Conservation (phyloP, 2,797 vertebrate species). For the Tympanoctomys barrerae region DNA sequence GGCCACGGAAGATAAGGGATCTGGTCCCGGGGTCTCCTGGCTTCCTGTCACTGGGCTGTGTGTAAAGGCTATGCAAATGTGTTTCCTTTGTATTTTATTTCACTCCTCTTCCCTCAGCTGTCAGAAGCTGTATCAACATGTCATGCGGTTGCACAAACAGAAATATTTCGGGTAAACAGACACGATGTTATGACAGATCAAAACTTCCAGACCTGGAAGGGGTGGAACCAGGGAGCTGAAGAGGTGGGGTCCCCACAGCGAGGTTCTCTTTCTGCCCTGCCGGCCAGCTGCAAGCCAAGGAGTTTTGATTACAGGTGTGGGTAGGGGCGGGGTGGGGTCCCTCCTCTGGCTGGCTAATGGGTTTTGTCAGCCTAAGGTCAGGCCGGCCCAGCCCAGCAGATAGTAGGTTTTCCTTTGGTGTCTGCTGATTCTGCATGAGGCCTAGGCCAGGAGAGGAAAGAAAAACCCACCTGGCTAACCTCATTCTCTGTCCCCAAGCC, state of each 20-base stretch:
- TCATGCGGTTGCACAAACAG: constrained; percentile 87
- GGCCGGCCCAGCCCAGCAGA: too few relatives aligned
- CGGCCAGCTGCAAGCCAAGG: constrained; percentile 73
- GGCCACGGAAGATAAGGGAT: constrained; percentile 82
- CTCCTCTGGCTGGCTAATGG: background rate
- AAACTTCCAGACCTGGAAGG: constrained; percentile 82
- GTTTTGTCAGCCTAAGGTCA: constrained; percentile 67
- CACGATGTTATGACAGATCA: constrained; percentile 88
- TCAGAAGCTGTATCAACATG: constrained; percentile 87
- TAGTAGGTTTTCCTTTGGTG: background rate
- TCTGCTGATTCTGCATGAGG: constrained; percentile 16
- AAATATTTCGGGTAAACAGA: constrained; percentile 88
- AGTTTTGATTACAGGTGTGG: constrained; percentile 55
- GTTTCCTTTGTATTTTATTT: constrained; percentile 89
- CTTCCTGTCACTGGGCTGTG: constrained; percentile 65
- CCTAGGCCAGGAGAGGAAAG: constrained; percentile 19
- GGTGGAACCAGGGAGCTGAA: background rate
- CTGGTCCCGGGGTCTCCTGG: constrained; percentile 73
- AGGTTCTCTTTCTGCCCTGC: constrained; percentile 79
- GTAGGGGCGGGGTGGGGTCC: background rate
- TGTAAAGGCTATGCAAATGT: constrained; percentile 88
- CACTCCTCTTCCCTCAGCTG: constrained; percentile 83
- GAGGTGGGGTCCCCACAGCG: constrained; percentile 72
- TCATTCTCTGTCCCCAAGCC: background rate
- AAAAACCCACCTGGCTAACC: constrained; percentile 34